phyloP scores from a whole-genome alignment of 2,797 vertebrate species.

The Phaenicophaeus curvirostris region DNA sequence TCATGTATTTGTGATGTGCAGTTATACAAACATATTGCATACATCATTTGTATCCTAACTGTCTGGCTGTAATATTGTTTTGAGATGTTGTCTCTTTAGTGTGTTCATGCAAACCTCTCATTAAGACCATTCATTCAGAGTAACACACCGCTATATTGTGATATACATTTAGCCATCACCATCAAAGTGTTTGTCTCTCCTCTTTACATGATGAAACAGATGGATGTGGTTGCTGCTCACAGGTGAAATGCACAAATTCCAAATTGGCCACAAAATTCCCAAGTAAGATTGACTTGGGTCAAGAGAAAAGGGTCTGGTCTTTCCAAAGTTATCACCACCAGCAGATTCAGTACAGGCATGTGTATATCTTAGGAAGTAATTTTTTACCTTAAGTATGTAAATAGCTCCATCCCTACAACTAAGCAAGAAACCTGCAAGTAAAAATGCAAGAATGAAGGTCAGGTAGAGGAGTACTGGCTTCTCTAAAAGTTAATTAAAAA shows the following conservation, averaged over 20 bases:
- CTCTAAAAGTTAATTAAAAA: background rate
- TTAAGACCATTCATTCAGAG: background rate
- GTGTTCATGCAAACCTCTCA: background rate
- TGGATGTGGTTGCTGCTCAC: conserved; percentile 14
- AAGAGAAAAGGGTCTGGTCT: background rate
- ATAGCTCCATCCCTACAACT: background rate
- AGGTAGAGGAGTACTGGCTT: background rate
- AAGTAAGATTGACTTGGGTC: background rate
- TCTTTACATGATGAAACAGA: conserved; percentile 31
- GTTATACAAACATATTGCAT: background rate
- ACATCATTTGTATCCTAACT: background rate
- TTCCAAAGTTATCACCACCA: background rate
- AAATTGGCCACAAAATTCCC: background rate
- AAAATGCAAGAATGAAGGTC: background rate
- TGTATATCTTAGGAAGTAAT: background rate
- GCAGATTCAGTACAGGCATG: rapidly evolving
- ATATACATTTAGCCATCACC: background rate
- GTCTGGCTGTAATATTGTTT: conserved; percentile 51
- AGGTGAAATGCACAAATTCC: background rate
- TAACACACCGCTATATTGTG: background rate
- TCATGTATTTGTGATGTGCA: conserved; percentile 37
- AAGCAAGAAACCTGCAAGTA: background rate
- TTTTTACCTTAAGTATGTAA: rapidly evolving
- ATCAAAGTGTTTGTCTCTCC: background rate
- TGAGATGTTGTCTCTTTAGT: conserved; percentile 32